These are phyloP conservation scores for Lagorchestes hirsutus DNA, from an alignment of 2,797 vertebrate genomes.

Conservation along the genomic window DNA sequence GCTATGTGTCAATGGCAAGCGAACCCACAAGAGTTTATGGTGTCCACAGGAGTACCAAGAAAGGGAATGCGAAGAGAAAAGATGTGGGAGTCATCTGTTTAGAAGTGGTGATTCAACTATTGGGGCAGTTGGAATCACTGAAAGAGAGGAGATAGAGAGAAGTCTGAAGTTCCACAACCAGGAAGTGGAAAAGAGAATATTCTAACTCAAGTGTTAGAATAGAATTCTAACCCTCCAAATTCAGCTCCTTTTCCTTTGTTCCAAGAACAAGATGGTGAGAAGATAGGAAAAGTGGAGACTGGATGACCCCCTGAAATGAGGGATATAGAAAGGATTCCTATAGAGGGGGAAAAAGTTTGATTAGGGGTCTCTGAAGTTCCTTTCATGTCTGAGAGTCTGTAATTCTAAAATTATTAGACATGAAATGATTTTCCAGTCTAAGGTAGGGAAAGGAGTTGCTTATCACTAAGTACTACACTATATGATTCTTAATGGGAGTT, in stretches of 20 bases:
- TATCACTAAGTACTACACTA: conserved; percentile 3
- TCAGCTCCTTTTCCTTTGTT: not conserved
- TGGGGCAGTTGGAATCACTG: not conserved
- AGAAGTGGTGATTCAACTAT: not conserved
- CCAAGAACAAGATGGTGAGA: not conserved
- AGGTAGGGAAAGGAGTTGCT: not conserved
- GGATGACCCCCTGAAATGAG: not conserved
- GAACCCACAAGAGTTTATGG: not conserved
- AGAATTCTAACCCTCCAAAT: not conserved
- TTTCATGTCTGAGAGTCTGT: not conserved
- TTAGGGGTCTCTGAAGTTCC: not conserved
- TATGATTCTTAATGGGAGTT: conserved; percentile 22
- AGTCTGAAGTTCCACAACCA: not conserved
- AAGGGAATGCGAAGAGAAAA: too few species aligned
- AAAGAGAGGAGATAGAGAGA: not conserved
- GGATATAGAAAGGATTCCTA: not conserved
- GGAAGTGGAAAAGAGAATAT: not conserved
- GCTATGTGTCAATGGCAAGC: not conserved
- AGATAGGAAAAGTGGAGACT: not conserved
- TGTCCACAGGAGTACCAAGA: not conserved
- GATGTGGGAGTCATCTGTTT: not conserved
- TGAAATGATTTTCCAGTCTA: not conserved
- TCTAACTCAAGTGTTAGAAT: not conserved
- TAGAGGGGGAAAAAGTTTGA: not conserved
- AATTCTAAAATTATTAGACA: not conserved